phyloP scores from a whole-genome alignment of 2,888 invertebrate species.

The Drosophila hamatofila region DNA sequence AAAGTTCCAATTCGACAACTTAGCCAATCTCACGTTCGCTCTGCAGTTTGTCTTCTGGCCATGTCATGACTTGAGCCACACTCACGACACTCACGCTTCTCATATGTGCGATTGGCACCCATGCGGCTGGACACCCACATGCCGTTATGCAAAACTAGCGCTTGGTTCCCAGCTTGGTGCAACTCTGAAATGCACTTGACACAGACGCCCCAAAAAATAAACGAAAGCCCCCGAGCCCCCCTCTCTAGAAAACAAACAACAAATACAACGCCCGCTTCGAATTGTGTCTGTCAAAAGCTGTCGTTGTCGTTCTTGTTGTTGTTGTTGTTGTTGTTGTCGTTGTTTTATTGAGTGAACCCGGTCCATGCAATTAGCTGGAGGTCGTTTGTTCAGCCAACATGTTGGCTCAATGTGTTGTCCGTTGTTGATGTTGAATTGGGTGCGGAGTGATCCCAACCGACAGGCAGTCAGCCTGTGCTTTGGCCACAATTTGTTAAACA shows the following conservation, averaged over 20 bases:
- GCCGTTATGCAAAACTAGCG: constrained; percentile 28
- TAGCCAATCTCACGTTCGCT: constrained; percentile 22
- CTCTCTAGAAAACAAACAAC: constrained; percentile 14
- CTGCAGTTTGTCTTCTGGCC: not conserved
- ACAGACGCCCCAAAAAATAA: constrained; percentile 27
- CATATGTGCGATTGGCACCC: constrained; percentile 29
- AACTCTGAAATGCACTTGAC: constrained; percentile 14
- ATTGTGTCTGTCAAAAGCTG: constrained; percentile 35
- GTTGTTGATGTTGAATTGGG: constrained; percentile 60
- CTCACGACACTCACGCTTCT: constrained; percentile 24
- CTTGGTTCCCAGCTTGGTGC: constrained; percentile 34
- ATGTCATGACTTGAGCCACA: constrained; percentile 13
- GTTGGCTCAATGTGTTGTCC: constrained; percentile 23
- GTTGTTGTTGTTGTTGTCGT: constrained; percentile 3
- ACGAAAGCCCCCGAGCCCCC: not conserved
- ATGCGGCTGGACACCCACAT: constrained; percentile 44
- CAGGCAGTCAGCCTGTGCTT: constrained; percentile 36
- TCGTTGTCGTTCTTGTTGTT: constrained; percentile 34
- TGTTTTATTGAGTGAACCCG: constrained; percentile 37
- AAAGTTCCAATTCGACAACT: constrained; percentile 7
- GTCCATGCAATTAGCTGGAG: constrained; percentile 70
- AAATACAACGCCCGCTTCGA: constrained; percentile 43
- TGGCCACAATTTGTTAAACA: constrained; percentile 64
- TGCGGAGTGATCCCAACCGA: constrained; percentile 33
- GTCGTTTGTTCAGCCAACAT: constrained; percentile 62